Conservation (phyloP, 2,113 vertebrate species). For the Sminthopsis crassicaudata region DNA sequence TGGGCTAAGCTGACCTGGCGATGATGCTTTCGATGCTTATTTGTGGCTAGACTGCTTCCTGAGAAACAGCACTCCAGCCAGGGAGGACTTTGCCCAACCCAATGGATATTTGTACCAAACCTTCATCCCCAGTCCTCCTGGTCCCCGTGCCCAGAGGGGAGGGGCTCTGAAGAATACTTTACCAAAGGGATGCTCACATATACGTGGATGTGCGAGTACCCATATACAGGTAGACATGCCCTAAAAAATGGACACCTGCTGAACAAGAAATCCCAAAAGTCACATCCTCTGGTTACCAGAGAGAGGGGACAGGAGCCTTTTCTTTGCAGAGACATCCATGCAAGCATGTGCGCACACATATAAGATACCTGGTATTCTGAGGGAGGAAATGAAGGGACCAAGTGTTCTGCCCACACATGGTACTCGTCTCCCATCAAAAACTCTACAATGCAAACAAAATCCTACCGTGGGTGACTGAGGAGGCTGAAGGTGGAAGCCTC, state of each 20-base stretch:
- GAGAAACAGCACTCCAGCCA: not conserved
- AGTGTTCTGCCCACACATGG: not conserved
- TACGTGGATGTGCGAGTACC: not conserved
- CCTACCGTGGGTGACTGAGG: not conserved
- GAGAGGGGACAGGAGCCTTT: not conserved
- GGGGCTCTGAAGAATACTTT: not conserved
- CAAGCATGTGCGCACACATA: not conserved
- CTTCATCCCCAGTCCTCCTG: not conserved
- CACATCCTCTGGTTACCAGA: not conserved
- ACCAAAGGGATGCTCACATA: not conserved
- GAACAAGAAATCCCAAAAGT: not conserved
- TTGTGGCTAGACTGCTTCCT: not conserved
- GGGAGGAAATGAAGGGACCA: not conserved
- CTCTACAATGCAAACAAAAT: not conserved
- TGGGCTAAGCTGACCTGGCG: not conserved
- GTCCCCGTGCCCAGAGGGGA: constrained; percentile 2
- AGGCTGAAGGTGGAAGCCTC: not conserved
- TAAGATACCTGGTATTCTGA: not conserved
- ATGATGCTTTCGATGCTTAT: not conserved
- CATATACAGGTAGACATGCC: not conserved
- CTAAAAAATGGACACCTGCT: not conserved
- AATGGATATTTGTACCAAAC: not conserved
- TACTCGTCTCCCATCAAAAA: not conserved
- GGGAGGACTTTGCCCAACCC: not conserved
- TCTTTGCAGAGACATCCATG: not conserved